Conservation (phyloP, 2,797 vertebrate species). For the Sebastes melanostomus region DNA sequence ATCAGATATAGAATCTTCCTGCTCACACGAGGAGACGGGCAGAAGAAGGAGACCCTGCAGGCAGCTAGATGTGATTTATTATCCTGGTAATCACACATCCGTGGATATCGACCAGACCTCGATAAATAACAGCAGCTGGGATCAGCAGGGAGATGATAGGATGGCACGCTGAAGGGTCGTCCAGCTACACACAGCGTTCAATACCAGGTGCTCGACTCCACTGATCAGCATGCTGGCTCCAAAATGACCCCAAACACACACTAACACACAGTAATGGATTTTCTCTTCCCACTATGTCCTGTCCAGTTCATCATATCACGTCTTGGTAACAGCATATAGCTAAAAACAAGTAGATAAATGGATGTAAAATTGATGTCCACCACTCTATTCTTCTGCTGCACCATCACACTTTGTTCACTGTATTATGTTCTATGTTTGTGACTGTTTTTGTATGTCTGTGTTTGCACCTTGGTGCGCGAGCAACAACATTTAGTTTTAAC, state of each 20-base stretch:
- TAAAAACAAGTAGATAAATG: neutral
- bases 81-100: slow-evolving; percentile 23
- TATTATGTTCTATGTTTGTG: too few relatives aligned
- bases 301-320: neutral
- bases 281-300: neutral
- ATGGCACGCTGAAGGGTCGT: slow-evolving; percentile 20
- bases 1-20: slow-evolving; percentile 11
- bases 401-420: too few relatives aligned
- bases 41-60: slow-evolving; percentile 5
- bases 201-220: neutral
- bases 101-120: slow-evolving; percentile 26
- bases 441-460: too few relatives aligned
- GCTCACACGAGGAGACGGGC: neutral
- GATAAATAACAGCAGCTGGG: slow-evolving; percentile 28
- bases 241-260: neutral
- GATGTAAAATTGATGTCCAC: too few relatives aligned
- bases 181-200: neutral
- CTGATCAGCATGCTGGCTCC: neutral
- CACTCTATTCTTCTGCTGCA: too few relatives aligned
- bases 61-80: slow-evolving; percentile 37
- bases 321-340: neutral
- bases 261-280: neutral
- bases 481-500: too few relatives aligned
- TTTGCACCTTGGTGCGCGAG: too few relatives aligned
- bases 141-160: slow-evolving; percentile 27